Conservation (phyloP, 2,888 invertebrate genomes). For the Caprella mutica region DNA sequence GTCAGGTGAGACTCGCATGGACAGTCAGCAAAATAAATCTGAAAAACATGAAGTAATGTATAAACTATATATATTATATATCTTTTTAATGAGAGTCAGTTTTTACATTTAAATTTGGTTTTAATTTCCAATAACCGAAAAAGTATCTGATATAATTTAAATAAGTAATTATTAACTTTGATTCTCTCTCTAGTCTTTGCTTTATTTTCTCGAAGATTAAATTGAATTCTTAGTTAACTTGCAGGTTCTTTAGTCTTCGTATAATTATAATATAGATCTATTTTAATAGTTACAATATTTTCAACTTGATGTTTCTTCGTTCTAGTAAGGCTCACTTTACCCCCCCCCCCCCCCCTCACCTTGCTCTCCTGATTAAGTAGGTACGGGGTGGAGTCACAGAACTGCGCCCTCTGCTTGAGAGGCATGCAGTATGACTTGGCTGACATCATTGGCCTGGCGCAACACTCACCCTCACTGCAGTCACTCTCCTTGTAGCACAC, state of each 20-base stretch:
- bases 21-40: slow-evolving; percentile 27
- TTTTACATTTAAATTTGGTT: too few species aligned
- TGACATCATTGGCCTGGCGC: slow-evolving; percentile 28
- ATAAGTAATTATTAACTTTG: too few species aligned
- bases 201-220: too few species aligned
- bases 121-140: too few species aligned
- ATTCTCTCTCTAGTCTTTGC: too few species aligned
- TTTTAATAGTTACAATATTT: too few species aligned
- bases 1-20: slow-evolving; percentile 21
- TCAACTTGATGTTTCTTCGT: too few species aligned
- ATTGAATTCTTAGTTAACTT: too few species aligned
- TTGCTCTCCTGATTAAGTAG: slow-evolving; percentile 16
- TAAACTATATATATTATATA: not conserved
- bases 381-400: slow-evolving; percentile 25
- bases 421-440: slow-evolving; percentile 32
- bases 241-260: too few species aligned
- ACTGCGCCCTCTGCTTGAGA: slow-evolving; percentile 12
- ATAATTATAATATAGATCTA: too few species aligned
- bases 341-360: slow-evolving; percentile 16
- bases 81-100: not conserved
- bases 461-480: slow-evolving; percentile 18
- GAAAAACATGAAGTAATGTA: not conserved
- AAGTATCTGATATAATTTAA: too few species aligned
- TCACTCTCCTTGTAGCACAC: slow-evolving; percentile 18
- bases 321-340: too few species aligned